Percentiles rank a stretch among this genome's conserved stretches.
phyloP scores from a whole-genome alignment of 2,797 vertebrate species.

The Sebastes paucispinis region DNA sequence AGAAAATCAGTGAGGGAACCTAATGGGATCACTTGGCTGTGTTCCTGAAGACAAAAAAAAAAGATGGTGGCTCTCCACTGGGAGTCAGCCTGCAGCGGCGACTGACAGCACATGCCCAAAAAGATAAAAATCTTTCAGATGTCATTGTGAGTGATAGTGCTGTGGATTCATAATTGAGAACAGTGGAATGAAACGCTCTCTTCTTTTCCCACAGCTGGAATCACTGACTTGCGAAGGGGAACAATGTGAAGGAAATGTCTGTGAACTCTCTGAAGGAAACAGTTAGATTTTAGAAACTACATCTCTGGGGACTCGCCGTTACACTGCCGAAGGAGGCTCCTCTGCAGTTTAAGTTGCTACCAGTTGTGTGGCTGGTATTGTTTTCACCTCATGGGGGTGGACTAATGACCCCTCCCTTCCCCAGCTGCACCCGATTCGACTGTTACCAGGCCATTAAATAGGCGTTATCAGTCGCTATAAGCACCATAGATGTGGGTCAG shows the following conservation, averaged over 20 bases:
- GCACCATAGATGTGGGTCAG: too few species aligned
- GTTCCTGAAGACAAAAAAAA: slow-evolving; percentile 29
- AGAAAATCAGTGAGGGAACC: slow-evolving; percentile 29
- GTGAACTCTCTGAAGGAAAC: slow-evolving; percentile 32
- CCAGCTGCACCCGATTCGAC: too few species aligned
- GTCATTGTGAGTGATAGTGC: slow-evolving; percentile 43
- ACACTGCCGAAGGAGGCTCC: background rate
- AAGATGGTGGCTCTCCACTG: slow-evolving; percentile 17
- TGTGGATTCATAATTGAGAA: slow-evolving; percentile 52
- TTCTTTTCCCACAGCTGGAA: slow-evolving; percentile 39
- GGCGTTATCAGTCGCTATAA: too few species aligned
- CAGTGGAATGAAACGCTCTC: slow-evolving; percentile 18
- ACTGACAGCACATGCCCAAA: slow-evolving; percentile 47
- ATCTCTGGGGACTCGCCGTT: slow-evolving; percentile 13
- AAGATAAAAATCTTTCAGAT: slow-evolving; percentile 47
- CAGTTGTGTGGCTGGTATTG: background rate
- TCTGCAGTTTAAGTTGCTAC: slow-evolving; percentile 1
- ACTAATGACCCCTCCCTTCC: too few species aligned
- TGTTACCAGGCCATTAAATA: too few species aligned
- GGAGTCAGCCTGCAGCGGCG: slow-evolving; percentile 37
- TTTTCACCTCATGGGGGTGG: too few species aligned
- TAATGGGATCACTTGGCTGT: slow-evolving; percentile 57
- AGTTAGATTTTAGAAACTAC: slow-evolving; percentile 1
- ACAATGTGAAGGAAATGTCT: background rate
- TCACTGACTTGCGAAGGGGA: slow-evolving; percentile 12